These are phyloP conservation scores for Sebastes trivittatus DNA, from an alignment of 2,797 vertebrate genomes.

Conservation along the genomic window DNA sequence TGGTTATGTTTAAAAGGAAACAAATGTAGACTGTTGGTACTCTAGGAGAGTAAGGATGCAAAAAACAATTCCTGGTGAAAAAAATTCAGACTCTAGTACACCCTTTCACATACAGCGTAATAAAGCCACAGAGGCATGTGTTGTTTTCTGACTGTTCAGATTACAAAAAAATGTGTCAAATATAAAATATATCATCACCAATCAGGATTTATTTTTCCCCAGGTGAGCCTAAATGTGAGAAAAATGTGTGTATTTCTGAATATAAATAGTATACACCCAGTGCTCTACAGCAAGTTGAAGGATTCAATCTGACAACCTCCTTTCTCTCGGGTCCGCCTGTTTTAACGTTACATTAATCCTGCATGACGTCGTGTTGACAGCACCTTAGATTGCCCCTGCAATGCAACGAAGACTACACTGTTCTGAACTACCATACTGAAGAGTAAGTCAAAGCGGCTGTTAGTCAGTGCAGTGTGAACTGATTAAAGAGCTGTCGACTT, in stretches of 20 bases:
- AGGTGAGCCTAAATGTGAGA: background rate
- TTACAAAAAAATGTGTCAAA: background rate
- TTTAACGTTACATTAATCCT: slow-evolving; percentile 16
- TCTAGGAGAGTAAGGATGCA: background rate
- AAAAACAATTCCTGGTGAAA: background rate
- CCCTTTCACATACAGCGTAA: background rate
- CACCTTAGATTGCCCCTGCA: background rate
- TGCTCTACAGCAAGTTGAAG: background rate
- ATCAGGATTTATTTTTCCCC: background rate
- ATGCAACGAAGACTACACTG: background rate
- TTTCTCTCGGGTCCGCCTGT: background rate
- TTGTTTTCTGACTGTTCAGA: background rate
- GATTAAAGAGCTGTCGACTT: slow-evolving; percentile 2
- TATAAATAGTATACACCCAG: background rate
- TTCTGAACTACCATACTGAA: no score
- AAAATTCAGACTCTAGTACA: background rate
- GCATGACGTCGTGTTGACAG: background rate
- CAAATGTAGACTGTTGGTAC: background rate
- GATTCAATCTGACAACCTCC: slow-evolving; percentile 17
- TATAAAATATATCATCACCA: background rate
- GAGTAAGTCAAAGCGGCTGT: slow-evolving; percentile 15
- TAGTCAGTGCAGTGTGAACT: background rate
- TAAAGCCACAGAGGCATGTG: background rate
- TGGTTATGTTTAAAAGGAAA: background rate
- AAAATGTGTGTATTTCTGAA: background rate